phyloP scores from a whole-genome alignment of 1,140 invertebrate species.

The Drosophila bocqueti region DNA sequence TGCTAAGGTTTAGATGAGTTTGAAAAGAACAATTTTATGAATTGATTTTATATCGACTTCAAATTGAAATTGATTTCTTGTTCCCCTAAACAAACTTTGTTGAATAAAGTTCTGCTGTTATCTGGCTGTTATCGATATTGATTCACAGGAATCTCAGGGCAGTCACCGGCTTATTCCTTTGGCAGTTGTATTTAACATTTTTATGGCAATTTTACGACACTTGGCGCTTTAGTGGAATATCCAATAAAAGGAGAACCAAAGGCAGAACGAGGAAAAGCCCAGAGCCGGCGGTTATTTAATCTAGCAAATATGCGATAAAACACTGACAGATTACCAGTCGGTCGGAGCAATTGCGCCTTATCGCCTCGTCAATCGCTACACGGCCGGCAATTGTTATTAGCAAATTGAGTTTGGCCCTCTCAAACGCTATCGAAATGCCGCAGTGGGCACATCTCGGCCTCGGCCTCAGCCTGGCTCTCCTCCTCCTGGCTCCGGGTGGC shows the following conservation, averaged over 20 bases:
- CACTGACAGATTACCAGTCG: slow-evolving; percentile 47
- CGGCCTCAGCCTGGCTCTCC: slow-evolving; percentile 12
- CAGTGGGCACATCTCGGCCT: slow-evolving; percentile 59
- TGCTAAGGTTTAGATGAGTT: not conserved
- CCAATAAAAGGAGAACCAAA: slow-evolving; percentile 19
- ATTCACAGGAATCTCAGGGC: slow-evolving; percentile 14
- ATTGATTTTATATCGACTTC: not conserved
- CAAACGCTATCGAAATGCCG: slow-evolving; percentile 71
- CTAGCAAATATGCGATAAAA: slow-evolving; percentile 48
- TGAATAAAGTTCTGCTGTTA: not conserved
- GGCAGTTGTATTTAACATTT: slow-evolving; percentile 20
- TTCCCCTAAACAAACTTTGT: not conserved
- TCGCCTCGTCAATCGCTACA: slow-evolving; percentile 60
- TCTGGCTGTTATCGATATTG: slow-evolving; percentile 8
- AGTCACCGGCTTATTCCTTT: not conserved
- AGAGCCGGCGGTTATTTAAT: slow-evolving; percentile 43
- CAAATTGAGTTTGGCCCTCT: slow-evolving; percentile 65
- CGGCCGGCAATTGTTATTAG: slow-evolving; percentile 63
- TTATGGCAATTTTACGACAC: slow-evolving; percentile 28
- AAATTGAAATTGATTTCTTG: not conserved
- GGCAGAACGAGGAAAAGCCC: slow-evolving; percentile 3
- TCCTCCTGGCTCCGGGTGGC: slow-evolving; percentile 7
- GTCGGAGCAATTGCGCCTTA: slow-evolving; percentile 48
- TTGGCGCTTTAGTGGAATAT: slow-evolving; percentile 24
- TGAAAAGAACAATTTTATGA: not conserved